phyloP scores from a whole-genome alignment of 1,140 invertebrate genomes.

The Magallana gigas region DNA sequence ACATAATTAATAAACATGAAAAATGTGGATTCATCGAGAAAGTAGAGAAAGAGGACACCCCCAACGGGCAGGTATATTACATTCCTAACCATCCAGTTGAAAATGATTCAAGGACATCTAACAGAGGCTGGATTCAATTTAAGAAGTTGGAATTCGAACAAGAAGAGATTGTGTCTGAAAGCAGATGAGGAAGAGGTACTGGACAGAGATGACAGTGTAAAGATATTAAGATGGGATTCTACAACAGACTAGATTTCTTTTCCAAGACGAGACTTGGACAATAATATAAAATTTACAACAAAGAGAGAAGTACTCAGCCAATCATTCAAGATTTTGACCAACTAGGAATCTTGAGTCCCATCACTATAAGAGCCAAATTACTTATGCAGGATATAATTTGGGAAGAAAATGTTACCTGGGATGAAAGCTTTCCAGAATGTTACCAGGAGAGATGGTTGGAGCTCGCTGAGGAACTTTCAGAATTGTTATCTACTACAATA shows the following conservation, averaged over 20 bases:
- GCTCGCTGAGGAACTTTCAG: background rate
- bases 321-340: conserved; percentile 48
- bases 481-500: conserved; percentile 31
- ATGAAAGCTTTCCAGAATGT: conserved; percentile 40
- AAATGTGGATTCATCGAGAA: too few relatives aligned
- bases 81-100: too few relatives aligned
- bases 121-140: conserved; percentile 50
- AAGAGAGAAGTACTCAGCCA: conserved; percentile 50
- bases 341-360: conserved; percentile 54
- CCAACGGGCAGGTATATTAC: too few relatives aligned
- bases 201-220: conserved; percentile 30
- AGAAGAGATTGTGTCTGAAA: background rate
- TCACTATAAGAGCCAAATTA: conserved; percentile 49
- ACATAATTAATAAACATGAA: too few relatives aligned
- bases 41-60: too few relatives aligned
- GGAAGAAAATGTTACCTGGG: conserved; percentile 52
- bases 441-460: conserved; percentile 8
- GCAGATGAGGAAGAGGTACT: conserved; percentile 38
- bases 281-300: conserved; percentile 33
- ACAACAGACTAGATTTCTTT: conserved; percentile 36
- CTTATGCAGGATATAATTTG: conserved; percentile 51
- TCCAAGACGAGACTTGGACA: background rate
- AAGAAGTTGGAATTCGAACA: conserved; percentile 50
- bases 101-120: background rate
- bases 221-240: conserved; percentile 33